These are phyloP conservation scores for Drosophila sucinea DNA, from an alignment of 1,140 invertebrate species.

Conservation along the genomic window DNA sequence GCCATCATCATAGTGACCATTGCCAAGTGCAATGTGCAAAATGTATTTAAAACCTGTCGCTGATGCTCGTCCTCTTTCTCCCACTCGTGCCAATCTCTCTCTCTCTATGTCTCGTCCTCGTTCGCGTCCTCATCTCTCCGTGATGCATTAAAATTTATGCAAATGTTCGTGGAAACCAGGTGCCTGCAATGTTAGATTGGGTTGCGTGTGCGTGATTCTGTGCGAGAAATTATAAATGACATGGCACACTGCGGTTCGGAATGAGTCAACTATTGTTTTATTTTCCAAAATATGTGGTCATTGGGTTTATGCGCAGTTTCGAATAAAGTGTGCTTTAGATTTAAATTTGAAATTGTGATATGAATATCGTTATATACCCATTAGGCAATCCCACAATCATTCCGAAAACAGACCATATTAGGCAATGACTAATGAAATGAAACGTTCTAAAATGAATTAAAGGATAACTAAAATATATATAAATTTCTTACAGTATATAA, in stretches of 20 bases:
- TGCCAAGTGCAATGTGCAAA: constrained; percentile 43
- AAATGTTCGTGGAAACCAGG: constrained; percentile 37
- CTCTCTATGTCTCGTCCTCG: not conserved
- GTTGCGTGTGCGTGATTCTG: constrained; percentile 40
- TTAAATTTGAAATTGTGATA: not conserved
- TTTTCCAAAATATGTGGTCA: constrained; percentile 12
- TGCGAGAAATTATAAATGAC: constrained; percentile 43
- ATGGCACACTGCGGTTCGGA: constrained; percentile 20
- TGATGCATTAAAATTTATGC: constrained; percentile 48
- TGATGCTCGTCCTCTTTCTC: constrained; percentile 24
- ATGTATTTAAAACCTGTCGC: constrained; percentile 60
- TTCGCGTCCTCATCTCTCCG: not conserved
- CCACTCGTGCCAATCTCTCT: not conserved
- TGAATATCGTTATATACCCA: not conserved
- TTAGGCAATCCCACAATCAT: too few species aligned
- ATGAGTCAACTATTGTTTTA: constrained; percentile 10
- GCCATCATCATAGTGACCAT: constrained; percentile 15
- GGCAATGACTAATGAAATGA: too few species aligned
- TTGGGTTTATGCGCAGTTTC: not conserved
- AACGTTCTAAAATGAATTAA: too few species aligned
- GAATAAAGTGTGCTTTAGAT: not conserved
- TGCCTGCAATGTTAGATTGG: constrained; percentile 19
- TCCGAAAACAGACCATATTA: too few species aligned
- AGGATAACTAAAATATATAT: too few species aligned
- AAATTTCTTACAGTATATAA: too few species aligned